Base-by-base conservation (phyloP, 1,140 invertebrate genomes). In the Venustaconcha ellipsiformis region DNA sequence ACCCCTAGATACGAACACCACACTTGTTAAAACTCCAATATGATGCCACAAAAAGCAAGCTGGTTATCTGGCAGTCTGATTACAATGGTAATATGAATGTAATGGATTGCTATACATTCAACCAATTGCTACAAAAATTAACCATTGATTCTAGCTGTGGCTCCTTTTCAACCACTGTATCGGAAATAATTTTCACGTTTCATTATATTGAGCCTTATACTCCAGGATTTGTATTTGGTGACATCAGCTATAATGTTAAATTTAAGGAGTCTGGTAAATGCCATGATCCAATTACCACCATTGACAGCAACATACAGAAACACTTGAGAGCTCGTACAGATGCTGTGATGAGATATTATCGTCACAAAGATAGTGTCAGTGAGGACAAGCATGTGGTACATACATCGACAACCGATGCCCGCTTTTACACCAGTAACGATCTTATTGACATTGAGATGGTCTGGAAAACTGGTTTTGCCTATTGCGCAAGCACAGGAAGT, bases 391-490 rank as follows among this genome's bases (percentile, higher is more conserved):
- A 83, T 64, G 17, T 83, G 18, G 18, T 83, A 23, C 66, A 68
- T 37, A 59, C 67, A 14, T 62, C 55, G 8, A 60, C 76, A n/a
- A 72, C 58, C 17, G 66, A 75, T 14, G 37, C 77, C 11, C 77
- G 77, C n/a, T 86, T 84, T 67, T 86, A 80, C 67, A 63, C 65
- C 8, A 74, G 80, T 15, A 70, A 71, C 23, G 58, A 83, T 57
- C 37, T 88, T 59, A 70, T 72, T 17, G 84, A 88, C 23, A 82
- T 86, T 23, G 76, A 57, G 0, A 58, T 79, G 12, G 82, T 86
- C 5, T 88, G 86, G 86, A 82, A 78, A 71, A 88, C 86, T 12
- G 86, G 86, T 0, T 86, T 85, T 80, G 72, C 65, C 15, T 72
- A 76, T 30, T 88, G 86, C 70, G 73, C 80, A 55, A 80, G 80